These are phyloP conservation scores for Pseudococcus jackbeardsleyi DNA, from an alignment of 2,888 invertebrate genomes.

Conservation along the genomic window DNA sequence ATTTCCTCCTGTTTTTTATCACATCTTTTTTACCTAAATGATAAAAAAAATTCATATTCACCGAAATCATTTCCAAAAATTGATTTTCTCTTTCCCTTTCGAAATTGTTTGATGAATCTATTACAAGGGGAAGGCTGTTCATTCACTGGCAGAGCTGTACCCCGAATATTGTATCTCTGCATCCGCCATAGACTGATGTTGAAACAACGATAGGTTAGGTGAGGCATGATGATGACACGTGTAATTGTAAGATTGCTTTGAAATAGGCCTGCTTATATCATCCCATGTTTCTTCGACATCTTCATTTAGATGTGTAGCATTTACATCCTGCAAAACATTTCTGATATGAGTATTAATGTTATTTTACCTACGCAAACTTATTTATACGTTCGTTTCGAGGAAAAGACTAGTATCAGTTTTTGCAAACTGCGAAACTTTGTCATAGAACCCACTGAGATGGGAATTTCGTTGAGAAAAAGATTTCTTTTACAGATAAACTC, in stretches of 20 bases:
- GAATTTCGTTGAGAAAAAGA: background rate
- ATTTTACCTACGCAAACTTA: background rate
- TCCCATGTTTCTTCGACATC: conserved; percentile 28
- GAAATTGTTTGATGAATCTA: no score
- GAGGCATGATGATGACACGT: conserved; percentile 30
- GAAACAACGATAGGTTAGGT: background rate
- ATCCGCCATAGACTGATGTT: conserved; percentile 17
- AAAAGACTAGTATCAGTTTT: background rate
- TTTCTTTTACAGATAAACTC: background rate
- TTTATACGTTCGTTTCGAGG: background rate
- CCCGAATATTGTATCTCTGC: conserved; percentile 57
- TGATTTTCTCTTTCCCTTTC: no score
- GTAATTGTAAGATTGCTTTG: conserved; percentile 26
- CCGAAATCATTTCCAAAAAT: no score
- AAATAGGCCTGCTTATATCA: conserved; percentile 11
- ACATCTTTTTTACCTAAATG: no score
- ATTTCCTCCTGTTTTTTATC: no score
- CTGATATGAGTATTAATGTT: background rate
- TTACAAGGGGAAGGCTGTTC: background rate
- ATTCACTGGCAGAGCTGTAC: conserved; percentile 58
- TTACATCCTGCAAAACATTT: conserved; percentile 52
- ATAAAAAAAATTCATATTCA: no score
- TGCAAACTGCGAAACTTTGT: background rate
- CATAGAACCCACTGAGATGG: background rate
- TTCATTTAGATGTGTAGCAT: background rate